phyloP scores from a whole-genome alignment of 2,113 vertebrate species.

The Apistogramma diplotaenia region DNA sequence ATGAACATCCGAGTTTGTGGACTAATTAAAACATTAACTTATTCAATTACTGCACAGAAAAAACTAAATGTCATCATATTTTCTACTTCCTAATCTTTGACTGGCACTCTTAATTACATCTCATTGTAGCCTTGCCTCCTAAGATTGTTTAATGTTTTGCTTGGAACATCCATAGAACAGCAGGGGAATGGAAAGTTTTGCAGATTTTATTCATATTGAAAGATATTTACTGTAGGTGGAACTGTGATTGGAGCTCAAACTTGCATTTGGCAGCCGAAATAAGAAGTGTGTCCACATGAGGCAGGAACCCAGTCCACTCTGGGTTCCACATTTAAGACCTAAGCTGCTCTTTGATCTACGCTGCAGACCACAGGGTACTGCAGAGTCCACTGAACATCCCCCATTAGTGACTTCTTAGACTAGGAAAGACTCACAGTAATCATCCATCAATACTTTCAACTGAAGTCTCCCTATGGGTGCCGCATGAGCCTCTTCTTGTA shows the following conservation, averaged over 20 bases:
- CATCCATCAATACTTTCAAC: slow-evolving; percentile 3
- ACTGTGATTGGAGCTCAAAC: background rate
- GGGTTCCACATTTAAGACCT: background rate
- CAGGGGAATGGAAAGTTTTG: background rate
- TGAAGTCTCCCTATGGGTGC: background rate
- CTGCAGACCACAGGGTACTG: background rate
- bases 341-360: background rate
- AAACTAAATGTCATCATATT: background rate
- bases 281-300: background rate
- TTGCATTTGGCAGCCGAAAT: background rate
- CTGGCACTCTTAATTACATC: background rate
- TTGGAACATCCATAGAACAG: background rate
- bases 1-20: background rate
- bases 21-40: background rate
- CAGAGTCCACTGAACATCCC: background rate
- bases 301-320: background rate
- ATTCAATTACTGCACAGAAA: background rate
- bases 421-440: slow-evolving; percentile 7
- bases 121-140: background rate
- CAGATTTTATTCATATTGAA: background rate
- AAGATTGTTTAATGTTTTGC: background rate
- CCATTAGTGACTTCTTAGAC: background rate
- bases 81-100: background rate
- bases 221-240: background rate
- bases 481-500: background rate